Conservation (phyloP, 2,888 invertebrate genomes). For the Julus scandinavius region DNA sequence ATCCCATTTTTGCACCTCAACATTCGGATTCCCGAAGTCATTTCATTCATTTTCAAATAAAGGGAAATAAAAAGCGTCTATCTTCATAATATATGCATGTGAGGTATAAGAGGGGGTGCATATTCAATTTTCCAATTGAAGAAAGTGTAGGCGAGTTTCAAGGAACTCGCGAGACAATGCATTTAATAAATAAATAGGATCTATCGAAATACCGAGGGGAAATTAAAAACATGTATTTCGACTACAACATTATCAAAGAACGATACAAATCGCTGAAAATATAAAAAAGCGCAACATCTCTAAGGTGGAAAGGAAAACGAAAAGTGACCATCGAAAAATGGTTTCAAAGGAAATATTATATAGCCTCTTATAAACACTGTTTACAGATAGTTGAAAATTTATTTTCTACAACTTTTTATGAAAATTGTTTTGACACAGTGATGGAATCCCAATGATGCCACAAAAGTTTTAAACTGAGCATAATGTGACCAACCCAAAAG, state of each 20-base stretch:
- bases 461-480: too few species aligned
- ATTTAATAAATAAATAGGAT: conserved; percentile 37
- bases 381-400: too few species aligned
- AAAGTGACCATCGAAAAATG: background rate
- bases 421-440: too few species aligned
- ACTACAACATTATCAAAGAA: background rate
- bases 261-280: background rate
- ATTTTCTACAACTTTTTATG: too few species aligned
- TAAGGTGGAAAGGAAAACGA: background rate
- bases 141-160: background rate
- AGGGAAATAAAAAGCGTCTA: background rate
- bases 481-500: background rate
- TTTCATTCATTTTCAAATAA: conserved; percentile 9
- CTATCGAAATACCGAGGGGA: conserved; percentile 30
- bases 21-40: background rate
- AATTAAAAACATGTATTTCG: conserved; percentile 5
- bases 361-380: too few species aligned
- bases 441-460: too few species aligned
- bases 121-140: conserved; percentile 31
- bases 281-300: background rate
- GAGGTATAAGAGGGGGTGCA: background rate
- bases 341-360: too few species aligned
- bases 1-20: background rate
- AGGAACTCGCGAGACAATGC: background rate
- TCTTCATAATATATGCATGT: conserved; percentile 20